Conservation (phyloP, 1,140 invertebrate genomes). For the Hermetia illucens region DNA sequence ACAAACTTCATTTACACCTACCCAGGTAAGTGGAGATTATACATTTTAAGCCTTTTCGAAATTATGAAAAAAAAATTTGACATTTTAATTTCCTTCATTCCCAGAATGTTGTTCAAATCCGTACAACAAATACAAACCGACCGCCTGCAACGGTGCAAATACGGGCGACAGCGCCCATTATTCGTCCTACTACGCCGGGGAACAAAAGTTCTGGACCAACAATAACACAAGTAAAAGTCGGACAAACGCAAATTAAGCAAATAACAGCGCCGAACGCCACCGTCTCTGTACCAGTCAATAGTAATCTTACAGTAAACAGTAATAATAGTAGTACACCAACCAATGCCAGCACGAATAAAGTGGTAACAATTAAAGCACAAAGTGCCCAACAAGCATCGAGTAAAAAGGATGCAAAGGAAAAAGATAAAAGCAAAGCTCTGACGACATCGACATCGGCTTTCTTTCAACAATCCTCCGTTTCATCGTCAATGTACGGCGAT, state of each 20-base stretch:
- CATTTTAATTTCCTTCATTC: neutral
- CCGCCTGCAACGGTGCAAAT: slow-evolving; percentile 22
- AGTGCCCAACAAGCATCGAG: slow-evolving; percentile 13
- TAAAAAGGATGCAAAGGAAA: slow-evolving; percentile 22
- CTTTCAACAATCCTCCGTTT: slow-evolving; percentile 27
- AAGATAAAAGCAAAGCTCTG: slow-evolving; percentile 27
- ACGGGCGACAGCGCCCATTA: slow-evolving; percentile 12
- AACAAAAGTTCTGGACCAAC: slow-evolving; percentile 10
- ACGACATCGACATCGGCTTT: slow-evolving; percentile 33
- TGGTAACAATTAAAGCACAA: slow-evolving; percentile 6
- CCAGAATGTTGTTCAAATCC: slow-evolving; percentile 29
- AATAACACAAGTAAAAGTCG: slow-evolving; percentile 29
- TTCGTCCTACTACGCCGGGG: slow-evolving; percentile 9
- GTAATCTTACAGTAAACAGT: slow-evolving; percentile 2
- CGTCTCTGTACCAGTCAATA: neutral
- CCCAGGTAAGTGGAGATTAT: slow-evolving; percentile 3
- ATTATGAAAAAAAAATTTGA: too few relatives aligned
- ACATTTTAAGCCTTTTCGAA: too few relatives aligned
- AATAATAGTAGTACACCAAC: slow-evolving; percentile 15
- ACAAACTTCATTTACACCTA: neutral
- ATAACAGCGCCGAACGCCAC: slow-evolving; percentile 13
- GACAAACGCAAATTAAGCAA: slow-evolving; percentile 30
- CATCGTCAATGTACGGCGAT: slow-evolving; percentile 50
- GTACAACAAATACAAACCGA: slow-evolving; percentile 18
- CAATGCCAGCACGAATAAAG: slow-evolving; percentile 11